Percentiles rank a stretch among this genome's conserved stretches.
phyloP scores from a whole-genome alignment of 2,797 vertebrate genomes.

The Sebastes jordani region DNA sequence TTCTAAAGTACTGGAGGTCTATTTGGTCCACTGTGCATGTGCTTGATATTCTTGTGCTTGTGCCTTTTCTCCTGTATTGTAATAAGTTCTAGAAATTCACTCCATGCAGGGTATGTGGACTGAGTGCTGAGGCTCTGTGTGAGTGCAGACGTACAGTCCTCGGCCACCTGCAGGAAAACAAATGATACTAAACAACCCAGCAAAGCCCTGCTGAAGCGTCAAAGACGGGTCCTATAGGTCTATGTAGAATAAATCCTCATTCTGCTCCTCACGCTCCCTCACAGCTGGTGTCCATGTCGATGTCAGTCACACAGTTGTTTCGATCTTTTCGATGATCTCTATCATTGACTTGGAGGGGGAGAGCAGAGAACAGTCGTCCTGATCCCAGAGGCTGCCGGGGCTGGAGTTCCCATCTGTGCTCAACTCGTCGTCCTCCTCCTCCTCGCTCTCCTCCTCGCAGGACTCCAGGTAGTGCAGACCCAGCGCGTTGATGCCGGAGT shows the following conservation, averaged over 20 bases:
- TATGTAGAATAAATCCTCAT: slow-evolving; percentile 30
- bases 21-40: slow-evolving; percentile 57
- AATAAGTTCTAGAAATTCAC: slow-evolving; percentile 50
- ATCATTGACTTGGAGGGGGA: slow-evolving; percentile 94
- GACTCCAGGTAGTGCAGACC: slow-evolving; percentile 94
- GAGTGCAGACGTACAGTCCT: slow-evolving; percentile 51
- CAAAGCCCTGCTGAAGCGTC: slow-evolving; percentile 9
- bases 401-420: slow-evolving; percentile 87
- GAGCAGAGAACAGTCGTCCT: slow-evolving; percentile 91
- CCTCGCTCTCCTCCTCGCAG: slow-evolving; percentile 87
- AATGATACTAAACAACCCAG: slow-evolving; percentile 28
- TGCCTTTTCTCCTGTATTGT: slow-evolving; percentile 19
- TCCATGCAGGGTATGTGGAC: slow-evolving; percentile 61
- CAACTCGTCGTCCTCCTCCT: slow-evolving; percentile 84
- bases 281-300: slow-evolving; percentile 8
- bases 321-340: slow-evolving; percentile 98
- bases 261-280: slow-evolving; percentile 7
- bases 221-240: slow-evolving; percentile 26
- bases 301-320: slow-evolving; percentile 92
- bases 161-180: slow-evolving; percentile 50
- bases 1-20: slow-evolving; percentile 17
- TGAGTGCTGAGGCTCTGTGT: slow-evolving; percentile 43
- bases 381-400: slow-evolving; percentile 93
- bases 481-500: slow-evolving; percentile 95
- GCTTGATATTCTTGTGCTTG: slow-evolving; percentile 65